These are phyloP conservation scores for Clavelina lepadiformis DNA, from an alignment of 23 tunicate species.

Conservation along the genomic window DNA sequence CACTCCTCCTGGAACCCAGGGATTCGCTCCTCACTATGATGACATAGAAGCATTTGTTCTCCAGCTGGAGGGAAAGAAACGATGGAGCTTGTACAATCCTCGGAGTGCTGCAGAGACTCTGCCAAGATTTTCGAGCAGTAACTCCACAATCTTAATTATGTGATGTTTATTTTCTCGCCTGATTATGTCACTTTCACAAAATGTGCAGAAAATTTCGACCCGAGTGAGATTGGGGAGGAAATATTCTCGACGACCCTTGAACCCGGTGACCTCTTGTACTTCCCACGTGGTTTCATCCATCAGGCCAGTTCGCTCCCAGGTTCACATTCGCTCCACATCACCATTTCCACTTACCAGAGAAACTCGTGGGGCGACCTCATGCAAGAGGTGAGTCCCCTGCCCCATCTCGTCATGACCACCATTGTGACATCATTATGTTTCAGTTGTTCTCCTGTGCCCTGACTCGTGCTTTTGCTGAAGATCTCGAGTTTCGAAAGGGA, in stretches of 20 bases:
- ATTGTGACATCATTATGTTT: too few relatives aligned
- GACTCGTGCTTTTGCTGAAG: constrained; percentile 55
- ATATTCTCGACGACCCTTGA: constrained; percentile 44
- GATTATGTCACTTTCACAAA: not conserved
- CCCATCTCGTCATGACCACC: too few relatives aligned
- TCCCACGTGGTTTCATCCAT: constrained; percentile 94
- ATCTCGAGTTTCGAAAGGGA: constrained; percentile 75
- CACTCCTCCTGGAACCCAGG: constrained; percentile 91
- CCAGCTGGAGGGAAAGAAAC: constrained; percentile 88
- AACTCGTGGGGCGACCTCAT: constrained; percentile 88
- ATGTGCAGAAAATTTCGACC: constrained; percentile 49
- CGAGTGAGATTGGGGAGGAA: constrained; percentile 59
- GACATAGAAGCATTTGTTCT: constrained; percentile 96
- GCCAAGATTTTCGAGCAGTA: constrained; percentile 82
- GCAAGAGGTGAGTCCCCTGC: constrained; percentile 31
- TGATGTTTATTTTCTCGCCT: too few relatives aligned
- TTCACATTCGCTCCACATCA: constrained; percentile 85
- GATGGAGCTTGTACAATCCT: constrained; percentile 80
- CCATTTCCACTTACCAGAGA: constrained; percentile 88
- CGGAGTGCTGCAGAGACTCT: constrained; percentile 41
- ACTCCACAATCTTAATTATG: too few relatives aligned
- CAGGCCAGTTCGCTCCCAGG: constrained; percentile 79
- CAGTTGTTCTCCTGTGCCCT: constrained; percentile 65
- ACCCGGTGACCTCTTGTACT: constrained; percentile 87
- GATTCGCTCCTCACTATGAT: constrained; percentile 98